Evolutionary conservation across 2,113 vertebrate genomes (phyloP), one percentile per base, ranked within the genome.

Genomic region (Hyla sarda): DNA sequence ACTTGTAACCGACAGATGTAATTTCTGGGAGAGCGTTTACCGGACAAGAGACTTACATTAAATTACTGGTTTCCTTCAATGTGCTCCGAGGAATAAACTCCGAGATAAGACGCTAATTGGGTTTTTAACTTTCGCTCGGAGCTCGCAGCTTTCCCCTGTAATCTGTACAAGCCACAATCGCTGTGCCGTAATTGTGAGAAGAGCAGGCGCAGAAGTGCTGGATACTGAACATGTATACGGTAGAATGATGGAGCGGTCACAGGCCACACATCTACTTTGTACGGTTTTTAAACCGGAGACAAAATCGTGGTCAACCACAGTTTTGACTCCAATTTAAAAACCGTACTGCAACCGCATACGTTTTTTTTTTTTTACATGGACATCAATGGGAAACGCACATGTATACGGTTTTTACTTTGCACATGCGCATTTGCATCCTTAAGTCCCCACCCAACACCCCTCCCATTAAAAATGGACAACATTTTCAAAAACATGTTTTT

Each of bases 71-170:
- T 86, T 80, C 67, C 50, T 60, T 65, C 32, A 21, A 52, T 81
- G 65, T 21, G 30, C 67, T 81, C 84, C 48, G 32, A 73, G 84
- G 65, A 71, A 72, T 73, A 81, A 81, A 56, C 54, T 2, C 0
- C 5, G 37, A 85, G 84, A 86, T 86, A 86, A 86, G 77, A 54
- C 54, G 34, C 84, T 86, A 86, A 86, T 86, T 86, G 67, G 58
- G 67, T 71, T 81, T 73, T 48, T 67, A 67, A 37, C 37, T 86
- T 17, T 73, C 50, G 16, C 84, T 86, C 32, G 13, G 3, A 67
- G 60, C 30, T n/a, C 10, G 12, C 32, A 19, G 37, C 54, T 67
- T 79, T 25, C 82, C n/a, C 60, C 75, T n/a, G 75, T 71, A 69
- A 30, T 30, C 47, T 58, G 69, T 28, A 11, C 19, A 8, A 83